Conservation (phyloP, 2,113 vertebrate genomes). For the Pagrus major region DNA sequence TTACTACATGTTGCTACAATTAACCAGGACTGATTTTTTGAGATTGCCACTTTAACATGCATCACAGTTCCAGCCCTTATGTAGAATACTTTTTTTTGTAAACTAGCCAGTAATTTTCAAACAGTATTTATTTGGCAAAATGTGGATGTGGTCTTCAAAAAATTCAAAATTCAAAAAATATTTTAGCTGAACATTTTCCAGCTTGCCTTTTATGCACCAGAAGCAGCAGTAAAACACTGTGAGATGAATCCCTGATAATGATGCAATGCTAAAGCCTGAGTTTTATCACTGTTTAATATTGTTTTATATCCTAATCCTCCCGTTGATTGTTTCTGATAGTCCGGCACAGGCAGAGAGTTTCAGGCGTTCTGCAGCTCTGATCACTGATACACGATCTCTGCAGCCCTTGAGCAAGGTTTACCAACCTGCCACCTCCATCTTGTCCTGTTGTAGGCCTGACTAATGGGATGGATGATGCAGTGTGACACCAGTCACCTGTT, state of each 20-base stretch:
- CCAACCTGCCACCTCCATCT: background rate
- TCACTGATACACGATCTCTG: constrained; percentile 4
- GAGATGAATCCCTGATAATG: background rate
- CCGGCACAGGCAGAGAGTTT: background rate
- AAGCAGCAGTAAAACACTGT: background rate
- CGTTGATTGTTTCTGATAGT: background rate
- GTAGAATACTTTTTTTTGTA: background rate
- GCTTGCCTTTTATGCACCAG: background rate
- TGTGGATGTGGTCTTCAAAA: background rate
- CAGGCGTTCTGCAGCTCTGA: background rate
- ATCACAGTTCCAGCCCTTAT: background rate
- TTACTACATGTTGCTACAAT: too few relatives aligned
- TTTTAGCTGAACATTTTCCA: background rate
- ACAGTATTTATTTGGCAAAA: background rate
- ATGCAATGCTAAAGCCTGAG: background rate
- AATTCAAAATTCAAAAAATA: background rate
- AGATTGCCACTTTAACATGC: too few relatives aligned
- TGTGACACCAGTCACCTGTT: constrained; percentile 35
- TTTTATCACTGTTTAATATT: background rate
- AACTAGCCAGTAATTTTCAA: background rate
- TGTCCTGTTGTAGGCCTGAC: background rate
- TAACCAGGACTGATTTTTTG: too few relatives aligned
- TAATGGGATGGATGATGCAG: constrained; percentile 32
- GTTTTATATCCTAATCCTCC: constrained; percentile 23
- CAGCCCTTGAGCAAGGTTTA: constrained; percentile 34